Evolutionary conservation across 2,888 invertebrate genomes (phyloP).

Genomic region (Hydrotaea cyrtoneurina): DNA sequence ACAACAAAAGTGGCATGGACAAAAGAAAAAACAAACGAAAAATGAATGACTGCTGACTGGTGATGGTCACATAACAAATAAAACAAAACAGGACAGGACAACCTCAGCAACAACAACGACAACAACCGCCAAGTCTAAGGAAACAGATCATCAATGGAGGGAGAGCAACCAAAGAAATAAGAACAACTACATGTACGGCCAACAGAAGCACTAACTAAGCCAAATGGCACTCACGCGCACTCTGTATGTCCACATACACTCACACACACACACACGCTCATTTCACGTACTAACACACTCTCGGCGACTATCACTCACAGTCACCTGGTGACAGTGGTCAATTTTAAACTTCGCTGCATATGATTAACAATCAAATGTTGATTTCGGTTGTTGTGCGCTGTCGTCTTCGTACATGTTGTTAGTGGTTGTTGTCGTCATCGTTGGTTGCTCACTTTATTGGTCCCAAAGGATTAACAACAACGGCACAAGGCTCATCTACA

Average conservation of each 20-base stretch:
- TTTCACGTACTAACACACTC: neutral
- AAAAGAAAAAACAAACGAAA: no score
- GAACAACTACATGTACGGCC: conserved; percentile 20
- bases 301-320: neutral
- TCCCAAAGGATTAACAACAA: conserved; percentile 66
- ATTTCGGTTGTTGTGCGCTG: conserved; percentile 31
- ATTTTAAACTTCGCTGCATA: conserved; percentile 66
- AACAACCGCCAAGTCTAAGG: neutral
- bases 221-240: neutral
- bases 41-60: conserved; percentile 58
- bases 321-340: conserved; percentile 38
- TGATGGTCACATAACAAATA: conserved; percentile 56
- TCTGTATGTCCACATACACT: no score
- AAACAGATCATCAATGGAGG: conserved; percentile 54
- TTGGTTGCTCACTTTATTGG: conserved; percentile 67
- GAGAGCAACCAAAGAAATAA: conserved; percentile 20
- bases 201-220: conserved; percentile 34
- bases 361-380: conserved; percentile 68
- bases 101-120: conserved; percentile 2
- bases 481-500: conserved; percentile 20
- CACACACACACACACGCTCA: no score
- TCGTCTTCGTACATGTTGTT: conserved; percentile 41
- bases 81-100: conserved; percentile 24
- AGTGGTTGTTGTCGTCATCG: conserved; percentile 32
- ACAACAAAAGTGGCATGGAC: conserved; percentile 11